A percentile compares a stretch with the other conserved stretches of the same genome.
Evolutionary conservation across 2,888 invertebrate species (phyloP).

Genomic region (Amphipyra berbera): DNA sequence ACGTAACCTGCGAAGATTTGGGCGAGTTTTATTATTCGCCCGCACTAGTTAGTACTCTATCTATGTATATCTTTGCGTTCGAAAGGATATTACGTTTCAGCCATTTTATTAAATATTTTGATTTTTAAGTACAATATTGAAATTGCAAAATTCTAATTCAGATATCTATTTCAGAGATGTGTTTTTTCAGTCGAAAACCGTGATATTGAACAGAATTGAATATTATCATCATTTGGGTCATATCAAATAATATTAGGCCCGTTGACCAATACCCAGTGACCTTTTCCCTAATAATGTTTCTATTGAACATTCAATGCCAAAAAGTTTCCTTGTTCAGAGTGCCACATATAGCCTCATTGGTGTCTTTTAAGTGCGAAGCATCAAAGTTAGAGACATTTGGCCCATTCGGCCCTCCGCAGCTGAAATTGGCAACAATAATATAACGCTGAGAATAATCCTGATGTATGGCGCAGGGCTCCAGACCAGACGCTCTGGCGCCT

Average conservation of each 20-base stretch:
- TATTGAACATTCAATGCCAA: not conserved
- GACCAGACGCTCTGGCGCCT: slow-evolving; percentile 67
- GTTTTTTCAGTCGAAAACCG: too few species aligned
- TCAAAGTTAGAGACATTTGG: slow-evolving; percentile 35
- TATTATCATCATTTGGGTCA: too few species aligned
- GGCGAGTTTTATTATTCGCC: slow-evolving; percentile 59
- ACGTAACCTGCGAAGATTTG: slow-evolving; percentile 63
- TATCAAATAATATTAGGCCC: too few species aligned
- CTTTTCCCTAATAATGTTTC: slow-evolving; percentile 4
- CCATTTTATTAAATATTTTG: not conserved
- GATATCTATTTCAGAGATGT: too few species aligned
- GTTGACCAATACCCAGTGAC: too few species aligned
- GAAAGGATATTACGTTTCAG: not conserved
- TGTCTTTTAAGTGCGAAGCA: slow-evolving; percentile 21
- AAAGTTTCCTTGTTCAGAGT: slow-evolving; percentile 22
- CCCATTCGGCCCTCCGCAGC: slow-evolving; percentile 16
- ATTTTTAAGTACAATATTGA: not conserved
- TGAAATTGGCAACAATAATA: slow-evolving; percentile 47
- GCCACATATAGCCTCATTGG: slow-evolving; percentile 20
- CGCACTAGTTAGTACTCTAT: not conserved
- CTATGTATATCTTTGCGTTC: slow-evolving; percentile 8
- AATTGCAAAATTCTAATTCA: too few species aligned
- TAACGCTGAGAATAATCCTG: slow-evolving; percentile 54
- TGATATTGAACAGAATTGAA: too few species aligned
- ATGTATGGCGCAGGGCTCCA: slow-evolving; percentile 45